Percentiles rank a stretch among this genome's conserved stretches.
These are phyloP conservation scores for Boulengeromyrus knoepffleri DNA, from an alignment of 2,113 vertebrate genomes.

Conservation along the genomic window DNA sequence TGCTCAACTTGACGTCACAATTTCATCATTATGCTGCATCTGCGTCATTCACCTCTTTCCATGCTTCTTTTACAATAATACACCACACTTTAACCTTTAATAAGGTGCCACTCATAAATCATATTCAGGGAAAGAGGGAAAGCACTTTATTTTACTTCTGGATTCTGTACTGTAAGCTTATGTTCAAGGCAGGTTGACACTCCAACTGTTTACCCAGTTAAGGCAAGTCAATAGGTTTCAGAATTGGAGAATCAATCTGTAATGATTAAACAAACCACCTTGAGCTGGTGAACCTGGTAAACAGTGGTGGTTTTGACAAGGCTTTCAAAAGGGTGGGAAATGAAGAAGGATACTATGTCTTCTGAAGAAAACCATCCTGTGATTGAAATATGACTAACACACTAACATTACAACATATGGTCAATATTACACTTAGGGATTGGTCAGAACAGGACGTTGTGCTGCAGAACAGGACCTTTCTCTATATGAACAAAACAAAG, in stretches of 20 bases:
- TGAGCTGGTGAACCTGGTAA: background rate
- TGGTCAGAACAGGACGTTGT: constrained; percentile 8
- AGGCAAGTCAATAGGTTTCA: background rate
- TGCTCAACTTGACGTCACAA: background rate
- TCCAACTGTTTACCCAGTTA: constrained; percentile 2
- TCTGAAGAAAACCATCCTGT: background rate
- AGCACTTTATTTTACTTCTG: background rate
- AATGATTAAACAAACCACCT: background rate
- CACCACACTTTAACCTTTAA: background rate
- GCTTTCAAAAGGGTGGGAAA: constrained; percentile 1
- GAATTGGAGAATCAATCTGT: background rate
- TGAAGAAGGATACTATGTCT: background rate
- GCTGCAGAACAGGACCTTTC: constrained; percentile 8
- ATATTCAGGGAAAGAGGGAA: background rate
- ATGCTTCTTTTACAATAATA: background rate
- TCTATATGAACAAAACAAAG: background rate
- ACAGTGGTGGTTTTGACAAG: constrained; percentile 11
- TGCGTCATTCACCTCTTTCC: background rate
- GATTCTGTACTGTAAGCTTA: background rate
- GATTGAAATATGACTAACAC: background rate
- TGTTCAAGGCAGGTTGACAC: background rate
- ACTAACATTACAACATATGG: background rate
- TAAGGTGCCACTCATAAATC: background rate
- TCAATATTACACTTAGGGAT: constrained; percentile 13
- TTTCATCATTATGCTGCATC: background rate